Base-by-base conservation (phyloP, 2,113 vertebrate genomes). In the Halcyon senegalensis region DNA sequence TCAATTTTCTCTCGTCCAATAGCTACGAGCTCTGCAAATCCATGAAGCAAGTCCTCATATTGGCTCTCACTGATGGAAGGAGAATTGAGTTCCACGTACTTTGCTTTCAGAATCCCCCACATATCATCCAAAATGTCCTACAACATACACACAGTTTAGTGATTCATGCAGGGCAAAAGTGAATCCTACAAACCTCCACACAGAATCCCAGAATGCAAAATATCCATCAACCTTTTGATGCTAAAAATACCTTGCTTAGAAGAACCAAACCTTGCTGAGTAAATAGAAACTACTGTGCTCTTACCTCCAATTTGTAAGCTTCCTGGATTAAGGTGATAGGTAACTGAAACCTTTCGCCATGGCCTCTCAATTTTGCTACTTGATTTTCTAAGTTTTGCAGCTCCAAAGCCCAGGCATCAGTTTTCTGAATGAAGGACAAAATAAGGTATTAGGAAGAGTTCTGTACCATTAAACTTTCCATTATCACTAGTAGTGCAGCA, bases 251-350 rank as follows among this genome's bases (percentile, higher is more conserved):
- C 20, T 73, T 30, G 44, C 19, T 81, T 31, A 27, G 51, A 51
- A 64, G 15, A 46, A 44, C 43, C 46, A 60, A 14, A 58, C 13
- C 31, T 70, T 43, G n/a, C 6, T 37, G 46, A 70, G 18, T 53
- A 74, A 50, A 15, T 39, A 56, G 48, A 44, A 75, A 60, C 28
- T 27, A 50, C 30, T 51, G 63, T 37, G 44, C 15, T 51, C 96
- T 94, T 98, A 99, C 99, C 99, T 99, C 98, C 89, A 98, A 86
- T 91, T 97, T 98, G 84, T 97, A 96, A 78, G 97, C 98, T 88
- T 99, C 98, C 28, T 98, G 98, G 74, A 98, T 95, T 58, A 98
- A 82, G 10, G 70, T 96, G 7, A 90, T 33, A 23, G 98, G 98
- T 39, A 98, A 96, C 68, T 41, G 84, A 50, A 96, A 84, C 68